Conservation (phyloP, 1,140 invertebrate species). For the Amphibalanus amphitrite region DNA sequence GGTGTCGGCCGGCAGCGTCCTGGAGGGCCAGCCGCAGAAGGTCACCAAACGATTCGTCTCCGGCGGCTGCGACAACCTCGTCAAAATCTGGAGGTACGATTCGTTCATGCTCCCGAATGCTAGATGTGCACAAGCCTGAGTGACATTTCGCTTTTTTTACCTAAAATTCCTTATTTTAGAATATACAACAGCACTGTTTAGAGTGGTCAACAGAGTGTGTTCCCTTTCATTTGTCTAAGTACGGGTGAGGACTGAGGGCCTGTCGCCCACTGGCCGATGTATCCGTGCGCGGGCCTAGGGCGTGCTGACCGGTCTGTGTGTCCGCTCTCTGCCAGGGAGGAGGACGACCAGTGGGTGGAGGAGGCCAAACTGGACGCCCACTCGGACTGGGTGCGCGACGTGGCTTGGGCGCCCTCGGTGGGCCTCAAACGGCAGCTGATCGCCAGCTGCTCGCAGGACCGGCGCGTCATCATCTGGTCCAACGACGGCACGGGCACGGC, state of each 20-base stretch:
- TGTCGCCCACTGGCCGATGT: too few species aligned
- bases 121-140: too few species aligned
- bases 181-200: too few species aligned
- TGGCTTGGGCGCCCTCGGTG: slow-evolving; percentile 91
- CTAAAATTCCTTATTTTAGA: too few species aligned
- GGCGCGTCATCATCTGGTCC: slow-evolving; percentile 83
- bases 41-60: slow-evolving; percentile 68
- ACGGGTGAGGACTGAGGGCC: too few species aligned
- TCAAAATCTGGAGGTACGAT: slow-evolving; percentile 91
- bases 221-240: too few species aligned
- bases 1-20: slow-evolving; percentile 46
- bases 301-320: neutral
- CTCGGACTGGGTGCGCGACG: slow-evolving; percentile 94
- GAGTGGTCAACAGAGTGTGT: too few species aligned
- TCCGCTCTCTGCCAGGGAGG: slow-evolving; percentile 17
- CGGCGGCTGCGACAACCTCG: slow-evolving; percentile 93
- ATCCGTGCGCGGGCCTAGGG: too few species aligned
- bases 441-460: slow-evolving; percentile 88
- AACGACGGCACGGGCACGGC: slow-evolving; percentile 46
- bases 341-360: slow-evolving; percentile 59
- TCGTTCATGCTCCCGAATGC: too few species aligned
- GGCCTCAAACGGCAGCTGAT: slow-evolving; percentile 68
- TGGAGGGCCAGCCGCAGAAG: slow-evolving; percentile 27
- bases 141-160: too few species aligned
- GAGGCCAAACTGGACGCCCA: slow-evolving; percentile 86